A percentile compares a stretch with the other conserved stretches of the same genome.
Conservation (phyloP, 2,888 invertebrate genomes). For the Drosophila formosana region DNA sequence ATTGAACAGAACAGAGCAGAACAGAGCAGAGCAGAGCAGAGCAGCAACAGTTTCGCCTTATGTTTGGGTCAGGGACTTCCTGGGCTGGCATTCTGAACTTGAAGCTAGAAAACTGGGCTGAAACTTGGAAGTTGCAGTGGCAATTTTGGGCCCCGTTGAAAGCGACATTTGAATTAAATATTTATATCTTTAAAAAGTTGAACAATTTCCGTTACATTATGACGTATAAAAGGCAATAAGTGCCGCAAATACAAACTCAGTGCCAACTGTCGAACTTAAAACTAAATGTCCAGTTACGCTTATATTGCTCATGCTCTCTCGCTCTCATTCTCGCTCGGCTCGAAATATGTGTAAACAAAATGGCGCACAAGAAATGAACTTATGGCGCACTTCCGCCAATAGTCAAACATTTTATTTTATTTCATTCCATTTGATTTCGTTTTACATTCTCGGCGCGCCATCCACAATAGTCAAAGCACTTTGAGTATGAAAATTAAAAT, state of each 20-base stretch:
- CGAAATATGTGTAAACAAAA: constrained; percentile 61
- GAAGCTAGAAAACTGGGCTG: constrained; percentile 4
- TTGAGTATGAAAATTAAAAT: constrained; percentile 72
- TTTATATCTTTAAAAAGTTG: constrained; percentile 75
- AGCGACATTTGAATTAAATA: constrained; percentile 70
- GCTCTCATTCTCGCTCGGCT: constrained; percentile 20
- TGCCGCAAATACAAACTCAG: constrained; percentile 40
- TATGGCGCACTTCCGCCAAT: constrained; percentile 78
- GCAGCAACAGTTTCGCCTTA: constrained; percentile 41
- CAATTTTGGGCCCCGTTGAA: not conserved
- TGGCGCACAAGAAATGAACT: constrained; percentile 75
- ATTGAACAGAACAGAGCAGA: constrained; percentile 40
- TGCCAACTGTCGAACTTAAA: constrained; percentile 51
- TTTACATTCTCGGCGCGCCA: constrained; percentile 36
- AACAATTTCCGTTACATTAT: constrained; percentile 78
- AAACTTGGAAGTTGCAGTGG: not conserved
- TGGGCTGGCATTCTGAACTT: constrained; percentile 1
- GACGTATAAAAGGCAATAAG: constrained; percentile 73
- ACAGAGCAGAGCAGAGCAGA: constrained; percentile 30
- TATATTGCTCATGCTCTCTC: not conserved
- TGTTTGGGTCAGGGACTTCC: constrained; percentile 15
- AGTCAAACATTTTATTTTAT: constrained; percentile 78
- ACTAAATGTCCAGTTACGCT: constrained; percentile 38
- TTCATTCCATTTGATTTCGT: constrained; percentile 62
- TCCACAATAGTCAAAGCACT: constrained; percentile 63